Evolutionary conservation across 1,140 invertebrate species (phyloP).

Genomic region (Acromyrmex charruanus): DNA sequence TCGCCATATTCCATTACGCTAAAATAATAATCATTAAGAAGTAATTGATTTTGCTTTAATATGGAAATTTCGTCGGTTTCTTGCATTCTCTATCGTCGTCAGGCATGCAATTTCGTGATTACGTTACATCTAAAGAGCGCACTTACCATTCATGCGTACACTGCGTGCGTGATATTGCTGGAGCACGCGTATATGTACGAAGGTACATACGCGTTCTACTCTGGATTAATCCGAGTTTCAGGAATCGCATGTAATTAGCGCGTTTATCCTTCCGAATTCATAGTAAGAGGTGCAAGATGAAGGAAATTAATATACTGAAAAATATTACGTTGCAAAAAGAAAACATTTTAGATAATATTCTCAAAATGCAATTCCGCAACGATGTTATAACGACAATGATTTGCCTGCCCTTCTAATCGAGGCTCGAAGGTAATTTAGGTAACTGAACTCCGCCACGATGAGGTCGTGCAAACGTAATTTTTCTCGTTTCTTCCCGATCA

Average conservation of each 20-base stretch:
- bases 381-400: not conserved
- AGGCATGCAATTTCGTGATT: conserved; percentile 38
- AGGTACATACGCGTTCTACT: not conserved
- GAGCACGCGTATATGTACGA: not conserved
- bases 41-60: conserved; percentile 16
- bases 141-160: conserved; percentile 45
- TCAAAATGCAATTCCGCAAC: not conserved
- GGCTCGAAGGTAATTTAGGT: too few relatives aligned
- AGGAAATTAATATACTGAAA: not conserved
- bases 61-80: conserved; percentile 10
- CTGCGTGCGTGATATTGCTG: conserved; percentile 16
- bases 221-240: not conserved
- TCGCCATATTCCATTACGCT: not conserved
- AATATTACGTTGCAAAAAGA: not conserved
- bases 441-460: not conserved
- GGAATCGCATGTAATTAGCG: conserved; percentile 8
- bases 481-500: conserved; percentile 13
- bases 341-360: not conserved
- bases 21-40: not conserved
- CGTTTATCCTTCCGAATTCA: not conserved
- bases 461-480: conserved; percentile 38
- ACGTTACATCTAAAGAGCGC: not conserved
- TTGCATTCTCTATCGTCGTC: conserved; percentile 23
- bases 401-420: too few relatives aligned
- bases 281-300: not conserved